Base-by-base conservation (phyloP, 2,797 vertebrate species). In the Coranthus polyacanthus region DNA sequence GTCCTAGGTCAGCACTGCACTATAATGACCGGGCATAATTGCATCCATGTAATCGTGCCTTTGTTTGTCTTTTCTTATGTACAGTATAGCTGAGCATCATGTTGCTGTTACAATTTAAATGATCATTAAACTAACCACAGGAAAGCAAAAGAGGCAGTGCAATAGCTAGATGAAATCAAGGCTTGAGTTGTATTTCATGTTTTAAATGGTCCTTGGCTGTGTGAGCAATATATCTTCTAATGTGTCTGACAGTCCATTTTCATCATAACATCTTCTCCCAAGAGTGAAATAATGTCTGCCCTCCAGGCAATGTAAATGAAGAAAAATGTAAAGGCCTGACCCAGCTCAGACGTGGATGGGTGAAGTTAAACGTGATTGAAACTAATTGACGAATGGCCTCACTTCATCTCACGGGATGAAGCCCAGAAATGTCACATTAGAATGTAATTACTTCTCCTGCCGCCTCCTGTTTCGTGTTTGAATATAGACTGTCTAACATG, bases 301-400 rank as follows among this genome's bases (percentile, higher is more conserved):
- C 88, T 81, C 63, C 57, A 78, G 84, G 79, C 67, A 7, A 85
- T 73, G 73, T 68, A 85, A 88, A 88, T 88, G 65, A 83, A 84
- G 75, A 89, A 75, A 87, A 86, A 86, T 79, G 70, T 74, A 75
- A 78, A 78, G 72, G 57, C 65, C 47, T 46, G 47, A 38, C 64
- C 5, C 7, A 68, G 78, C 66, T 55, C 55, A 49, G 54, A 69
- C 57, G 53, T 16, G 60, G 65, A 85, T 74, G 81, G 70, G 32
- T 72, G 65, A 84, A 76, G 81, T 85, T 84, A 79, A 88, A 86
- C 24, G 26, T 85, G 80, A 88, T 72, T 81, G 67, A 87, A 86
- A 77, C 52, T 79, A 88, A 90, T 84, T 89, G 86, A 90, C 85
- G 65, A 63, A 85, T 84, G 42, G 82, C 50, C 45, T 61, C 69